Conservation (phyloP, 2,113 vertebrate species). For the Chrysochloris asiatica region DNA sequence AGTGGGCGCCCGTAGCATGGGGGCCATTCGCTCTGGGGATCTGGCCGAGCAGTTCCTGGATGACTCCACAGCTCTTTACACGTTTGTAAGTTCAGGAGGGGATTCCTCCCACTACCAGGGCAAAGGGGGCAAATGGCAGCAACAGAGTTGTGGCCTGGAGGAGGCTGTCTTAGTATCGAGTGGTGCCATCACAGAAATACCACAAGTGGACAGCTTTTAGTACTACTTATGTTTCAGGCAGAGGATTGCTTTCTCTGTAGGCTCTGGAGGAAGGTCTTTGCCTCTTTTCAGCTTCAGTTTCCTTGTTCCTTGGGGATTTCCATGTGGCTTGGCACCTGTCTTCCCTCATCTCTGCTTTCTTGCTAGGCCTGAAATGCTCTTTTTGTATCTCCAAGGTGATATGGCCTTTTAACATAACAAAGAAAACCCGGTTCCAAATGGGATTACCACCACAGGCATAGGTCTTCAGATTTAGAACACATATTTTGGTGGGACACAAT, state of each 20-base stretch:
- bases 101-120: not conserved
- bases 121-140: not conserved
- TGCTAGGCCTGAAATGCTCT: not conserved
- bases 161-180: not conserved
- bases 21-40: constrained; percentile 86
- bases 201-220: not conserved
- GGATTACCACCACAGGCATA: not conserved
- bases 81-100: constrained; percentile 88
- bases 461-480: not conserved
- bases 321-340: not conserved
- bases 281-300: not conserved
- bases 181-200: not conserved
- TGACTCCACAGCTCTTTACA: constrained; percentile 93
- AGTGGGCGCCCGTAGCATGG: constrained; percentile 88
- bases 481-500: not conserved
- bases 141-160: not conserved
- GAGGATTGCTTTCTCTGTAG: not conserved
- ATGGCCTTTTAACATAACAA: not conserved
- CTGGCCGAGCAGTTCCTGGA: constrained; percentile 92
- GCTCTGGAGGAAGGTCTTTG: not conserved
- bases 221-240: too few species aligned
- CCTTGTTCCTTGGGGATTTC: not conserved
- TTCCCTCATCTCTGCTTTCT: not conserved
- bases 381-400: not conserved
- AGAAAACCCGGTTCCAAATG: not conserved